phyloP scores from a whole-genome alignment of 2,797 vertebrate genomes.

The Gobionotothen gibberifrons region DNA sequence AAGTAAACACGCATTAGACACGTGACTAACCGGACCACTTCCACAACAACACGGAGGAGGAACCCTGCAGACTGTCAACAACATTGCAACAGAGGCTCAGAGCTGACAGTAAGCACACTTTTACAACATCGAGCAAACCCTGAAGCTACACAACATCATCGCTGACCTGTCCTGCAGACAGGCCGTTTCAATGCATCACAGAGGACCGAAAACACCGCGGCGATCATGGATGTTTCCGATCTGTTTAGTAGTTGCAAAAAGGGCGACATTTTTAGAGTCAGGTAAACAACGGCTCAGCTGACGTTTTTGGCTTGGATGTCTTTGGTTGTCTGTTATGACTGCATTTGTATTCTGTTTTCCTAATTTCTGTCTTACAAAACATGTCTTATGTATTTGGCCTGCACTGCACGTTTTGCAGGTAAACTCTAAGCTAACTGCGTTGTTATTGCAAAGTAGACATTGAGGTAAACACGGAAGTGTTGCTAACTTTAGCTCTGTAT shows the following conservation, averaged over 20 bases:
- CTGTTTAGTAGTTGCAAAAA: slow-evolving; percentile 95
- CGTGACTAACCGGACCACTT: slow-evolving; percentile 39
- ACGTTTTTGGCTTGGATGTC: neutral
- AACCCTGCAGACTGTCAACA: slow-evolving; percentile 54
- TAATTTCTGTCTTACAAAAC: neutral
- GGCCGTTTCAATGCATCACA: slow-evolving; percentile 86
- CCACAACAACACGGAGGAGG: slow-evolving; percentile 48
- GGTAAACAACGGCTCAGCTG: slow-evolving; percentile 78
- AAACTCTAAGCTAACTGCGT: neutral
- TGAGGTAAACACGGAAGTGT: slow-evolving; percentile 19
- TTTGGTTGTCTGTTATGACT: neutral
- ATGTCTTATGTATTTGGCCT: neutral
- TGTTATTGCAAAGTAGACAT: neutral
- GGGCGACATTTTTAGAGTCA: slow-evolving; percentile 94
- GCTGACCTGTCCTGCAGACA: slow-evolving; percentile 73
- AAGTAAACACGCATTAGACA: slow-evolving; percentile 46
- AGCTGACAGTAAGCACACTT: slow-evolving; percentile 14
- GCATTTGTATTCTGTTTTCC: neutral
- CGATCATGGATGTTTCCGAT: slow-evolving; percentile 91
- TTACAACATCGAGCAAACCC: slow-evolving; percentile 1
- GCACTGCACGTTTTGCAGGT: neutral
- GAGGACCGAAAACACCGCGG: slow-evolving; percentile 77
- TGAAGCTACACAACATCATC: slow-evolving; percentile 7
- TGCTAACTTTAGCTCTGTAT: slow-evolving; percentile 47
- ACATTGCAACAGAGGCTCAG: slow-evolving; percentile 13